A percentile compares a stretch with the other conserved stretches of the same genome.
Evolutionary conservation across 2,888 invertebrate species (phyloP).

Genomic region (Dione vanillae): DNA sequence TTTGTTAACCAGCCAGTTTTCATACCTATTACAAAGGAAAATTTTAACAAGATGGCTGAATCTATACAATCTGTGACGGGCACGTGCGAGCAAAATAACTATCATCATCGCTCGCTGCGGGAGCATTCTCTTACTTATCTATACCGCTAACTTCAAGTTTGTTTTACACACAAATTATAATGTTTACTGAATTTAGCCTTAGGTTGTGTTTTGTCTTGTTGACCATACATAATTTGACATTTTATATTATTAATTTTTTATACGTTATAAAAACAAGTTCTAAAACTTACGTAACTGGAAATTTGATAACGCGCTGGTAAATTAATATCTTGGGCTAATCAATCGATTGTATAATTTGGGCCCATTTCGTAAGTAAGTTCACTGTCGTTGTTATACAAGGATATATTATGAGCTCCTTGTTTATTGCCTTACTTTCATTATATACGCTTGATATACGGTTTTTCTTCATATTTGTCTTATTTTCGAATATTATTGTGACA

Average conservation of each 20-base stretch:
- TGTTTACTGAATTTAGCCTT: slow-evolving; percentile 25
- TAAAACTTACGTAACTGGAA: slow-evolving; percentile 17
- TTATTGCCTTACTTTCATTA: neutral
- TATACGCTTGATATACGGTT: neutral
- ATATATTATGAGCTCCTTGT: neutral
- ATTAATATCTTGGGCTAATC: slow-evolving; percentile 20
- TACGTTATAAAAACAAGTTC: slow-evolving; percentile 15
- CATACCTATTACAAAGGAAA: slow-evolving; percentile 10
- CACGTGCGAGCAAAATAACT: slow-evolving; percentile 64
- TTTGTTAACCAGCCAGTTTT: slow-evolving; percentile 36
- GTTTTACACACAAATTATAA: slow-evolving; percentile 44
- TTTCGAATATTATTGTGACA: slow-evolving; percentile 66
- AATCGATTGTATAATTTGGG: slow-evolving; percentile 22
- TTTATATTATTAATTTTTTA: slow-evolving; percentile 11
- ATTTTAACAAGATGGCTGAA: slow-evolving; percentile 30
- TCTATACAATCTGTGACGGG: slow-evolving; percentile 47
- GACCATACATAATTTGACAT: slow-evolving; percentile 25
- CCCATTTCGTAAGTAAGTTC: slow-evolving; percentile 4
- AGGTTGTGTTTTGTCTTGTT: slow-evolving; percentile 21
- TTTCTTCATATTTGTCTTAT: slow-evolving; percentile 50
- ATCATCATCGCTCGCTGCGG: slow-evolving; percentile 55
- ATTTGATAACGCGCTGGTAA: slow-evolving; percentile 17
- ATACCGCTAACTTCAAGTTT: slow-evolving; percentile 43
- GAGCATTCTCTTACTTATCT: slow-evolving; percentile 52
- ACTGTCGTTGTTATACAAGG: neutral